Conservation (phyloP, 2,797 vertebrate genomes). For the Myotis vivesi region DNA sequence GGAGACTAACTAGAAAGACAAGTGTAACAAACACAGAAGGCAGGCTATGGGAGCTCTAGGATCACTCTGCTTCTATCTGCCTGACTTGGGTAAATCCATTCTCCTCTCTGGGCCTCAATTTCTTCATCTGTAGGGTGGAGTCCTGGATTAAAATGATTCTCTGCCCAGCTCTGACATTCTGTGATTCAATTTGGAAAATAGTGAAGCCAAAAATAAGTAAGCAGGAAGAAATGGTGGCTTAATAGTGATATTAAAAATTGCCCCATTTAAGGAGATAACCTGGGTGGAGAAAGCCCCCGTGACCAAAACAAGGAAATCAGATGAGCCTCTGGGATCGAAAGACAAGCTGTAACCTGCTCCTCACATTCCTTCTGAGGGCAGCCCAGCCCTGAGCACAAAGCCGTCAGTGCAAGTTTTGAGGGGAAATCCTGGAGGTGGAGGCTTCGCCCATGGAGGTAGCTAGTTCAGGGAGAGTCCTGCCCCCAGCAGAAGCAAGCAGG, state of each 20-base stretch:
- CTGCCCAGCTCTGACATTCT: not conserved
- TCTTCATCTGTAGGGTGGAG: not conserved
- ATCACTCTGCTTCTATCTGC: not conserved
- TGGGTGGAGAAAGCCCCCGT: not conserved
- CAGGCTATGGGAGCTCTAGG: not conserved
- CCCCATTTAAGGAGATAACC: not conserved
- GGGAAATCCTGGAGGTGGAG: not conserved
- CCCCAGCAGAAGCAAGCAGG: not conserved
- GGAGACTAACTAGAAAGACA: not conserved
- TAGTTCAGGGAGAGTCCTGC: not conserved
- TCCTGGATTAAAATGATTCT: not conserved
- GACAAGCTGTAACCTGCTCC: slow-evolving; percentile 7
- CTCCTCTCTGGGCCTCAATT: not conserved
- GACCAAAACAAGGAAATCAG: slow-evolving; percentile 50
- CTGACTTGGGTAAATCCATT: not conserved
- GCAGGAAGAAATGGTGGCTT: not conserved
- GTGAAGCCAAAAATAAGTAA: not conserved
- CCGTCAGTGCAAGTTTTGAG: not conserved
- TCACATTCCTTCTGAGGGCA: slow-evolving; percentile 22
- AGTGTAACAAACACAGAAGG: not conserved
- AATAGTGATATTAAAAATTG: not conserved
- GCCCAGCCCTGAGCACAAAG: not conserved
- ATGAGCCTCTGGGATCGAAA: not conserved
- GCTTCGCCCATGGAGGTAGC: not conserved
- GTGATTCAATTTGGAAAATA: not conserved